Base-by-base conservation (phyloP, 2,888 invertebrate species). In the Diarsia brunnea region DNA sequence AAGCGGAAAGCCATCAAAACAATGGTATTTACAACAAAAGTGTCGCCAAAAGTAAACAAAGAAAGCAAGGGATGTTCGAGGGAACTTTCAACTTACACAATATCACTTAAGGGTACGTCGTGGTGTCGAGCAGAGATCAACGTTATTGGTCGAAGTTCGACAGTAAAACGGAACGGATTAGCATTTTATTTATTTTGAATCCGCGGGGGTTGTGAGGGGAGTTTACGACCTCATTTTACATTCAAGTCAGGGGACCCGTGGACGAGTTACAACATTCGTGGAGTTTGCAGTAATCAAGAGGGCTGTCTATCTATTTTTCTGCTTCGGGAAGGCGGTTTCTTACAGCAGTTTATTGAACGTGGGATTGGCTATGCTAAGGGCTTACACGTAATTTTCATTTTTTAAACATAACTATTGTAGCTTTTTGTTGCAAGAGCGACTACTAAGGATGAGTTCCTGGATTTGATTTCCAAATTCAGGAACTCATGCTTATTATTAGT, bases 181-280 rank as follows among this genome's bases (percentile, higher is more conserved):
- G 89, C 90, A 90, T 92, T 92, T 91, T 92, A 90, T 90, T 91
- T 91, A 90, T 91, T 90, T 90, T 89, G 90, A 86, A 89, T 85
- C 87, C 83, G 82, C 65, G 72, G 84, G 75, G 81, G 75, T 60
- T 67, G 82, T 75, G 69, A 58, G 71, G 60, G 63, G 84, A 82
- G 75, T 88, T 89, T 88, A 89, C 87, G 85, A 87, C 55, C 78
- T 85, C 78, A 84, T 85, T 88, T 78, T 61, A 82, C 72, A 89
- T 90, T 89, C 87, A 79, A 87, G 84, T 85, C 89, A 84, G 84
- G 78, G 63, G 84, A 74, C 82, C 68, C 63, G 81, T 58, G 84
- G 84, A 82, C 85, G 84, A 87, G 85, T 88, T 84, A 88, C 82
- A 79, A 86, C 81, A 83, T 88, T 83, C 82, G 78, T 78, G 81